Evolutionary conservation across 1,140 invertebrate species (phyloP).

Genomic region (Mamestra configurata): DNA sequence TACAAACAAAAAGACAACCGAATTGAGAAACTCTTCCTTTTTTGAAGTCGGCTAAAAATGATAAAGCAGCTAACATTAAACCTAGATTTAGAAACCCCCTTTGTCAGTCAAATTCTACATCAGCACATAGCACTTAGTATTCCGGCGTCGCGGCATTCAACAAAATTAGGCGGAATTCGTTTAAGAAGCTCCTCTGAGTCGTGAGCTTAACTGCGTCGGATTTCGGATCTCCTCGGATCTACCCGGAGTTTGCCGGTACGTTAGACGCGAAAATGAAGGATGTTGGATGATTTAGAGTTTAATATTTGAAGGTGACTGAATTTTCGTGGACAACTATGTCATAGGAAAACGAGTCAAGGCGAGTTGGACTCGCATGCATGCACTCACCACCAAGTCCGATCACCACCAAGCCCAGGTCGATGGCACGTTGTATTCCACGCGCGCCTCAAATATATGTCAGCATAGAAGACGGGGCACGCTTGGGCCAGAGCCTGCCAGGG

Average conservation of each 20-base stretch:
- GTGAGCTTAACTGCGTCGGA: neutral
- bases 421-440: no score
- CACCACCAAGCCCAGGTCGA: no score
- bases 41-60: no score
- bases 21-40: no score
- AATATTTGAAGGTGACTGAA: neutral
- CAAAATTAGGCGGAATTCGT: slow-evolving; percentile 23
- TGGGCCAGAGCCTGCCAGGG: no score
- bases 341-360: no score
- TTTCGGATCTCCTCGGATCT: neutral
- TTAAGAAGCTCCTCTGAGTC: neutral
- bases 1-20: no score
- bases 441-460: no score
- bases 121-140: slow-evolving; percentile 15
- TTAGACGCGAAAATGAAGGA: neutral
- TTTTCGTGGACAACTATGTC: neutral
- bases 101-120: neutral
- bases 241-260: no score
- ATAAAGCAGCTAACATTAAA: neutral
- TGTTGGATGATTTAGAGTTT: neutral
- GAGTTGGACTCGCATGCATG: no score
- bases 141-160: neutral
- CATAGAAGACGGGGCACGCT: no score
- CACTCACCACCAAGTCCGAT: no score
- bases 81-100: neutral